Evolutionary conservation across 2,888 invertebrate species (phyloP).

Genomic region (Pammene fasciana): DNA sequence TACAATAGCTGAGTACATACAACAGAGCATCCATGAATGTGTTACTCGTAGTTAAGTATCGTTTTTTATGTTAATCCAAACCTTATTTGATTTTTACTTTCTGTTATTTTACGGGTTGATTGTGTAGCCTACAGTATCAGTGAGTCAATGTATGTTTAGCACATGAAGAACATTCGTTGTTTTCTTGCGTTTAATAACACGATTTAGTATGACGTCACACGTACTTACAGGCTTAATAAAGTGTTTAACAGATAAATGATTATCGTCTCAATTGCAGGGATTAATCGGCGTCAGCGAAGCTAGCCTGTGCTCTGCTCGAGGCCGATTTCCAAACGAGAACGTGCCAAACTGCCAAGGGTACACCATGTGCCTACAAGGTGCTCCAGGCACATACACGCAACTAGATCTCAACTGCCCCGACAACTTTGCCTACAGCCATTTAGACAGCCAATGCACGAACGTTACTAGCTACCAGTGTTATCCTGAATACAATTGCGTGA

Average conservation of each 20-base stretch:
- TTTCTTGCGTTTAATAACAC: conserved; percentile 25
- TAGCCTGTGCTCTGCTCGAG: conserved; percentile 59
- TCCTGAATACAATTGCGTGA: conserved; percentile 59
- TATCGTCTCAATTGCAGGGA: conserved; percentile 60
- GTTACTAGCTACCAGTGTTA: conserved; percentile 65
- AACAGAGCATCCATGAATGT: too few species aligned
- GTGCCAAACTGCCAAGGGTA: conserved; percentile 66
- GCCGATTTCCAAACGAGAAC: conserved; percentile 67
- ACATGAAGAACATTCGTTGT: background rate
- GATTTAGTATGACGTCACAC: background rate
- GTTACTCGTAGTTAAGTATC: too few species aligned
- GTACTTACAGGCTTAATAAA: conserved; percentile 2
- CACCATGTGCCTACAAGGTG: conserved; percentile 66
- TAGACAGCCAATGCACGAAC: conserved; percentile 68
- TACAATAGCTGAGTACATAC: too few species aligned
- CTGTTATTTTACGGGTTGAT: background rate
- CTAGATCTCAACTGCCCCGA: conserved; percentile 68
- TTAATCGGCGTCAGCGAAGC: conserved; percentile 55
- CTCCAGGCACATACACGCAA: conserved; percentile 57
- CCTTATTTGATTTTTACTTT: background rate
- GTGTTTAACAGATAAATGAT: conserved; percentile 45
- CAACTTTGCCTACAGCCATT: conserved; percentile 66
- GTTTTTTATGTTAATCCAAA: too few species aligned
- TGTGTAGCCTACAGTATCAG: background rate
- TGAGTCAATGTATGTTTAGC: conserved; percentile 2